Evolutionary conservation across 2,888 invertebrate species (phyloP), one percentile per base, ranked within the genome.

Genomic region (Agelastica alni): DNA sequence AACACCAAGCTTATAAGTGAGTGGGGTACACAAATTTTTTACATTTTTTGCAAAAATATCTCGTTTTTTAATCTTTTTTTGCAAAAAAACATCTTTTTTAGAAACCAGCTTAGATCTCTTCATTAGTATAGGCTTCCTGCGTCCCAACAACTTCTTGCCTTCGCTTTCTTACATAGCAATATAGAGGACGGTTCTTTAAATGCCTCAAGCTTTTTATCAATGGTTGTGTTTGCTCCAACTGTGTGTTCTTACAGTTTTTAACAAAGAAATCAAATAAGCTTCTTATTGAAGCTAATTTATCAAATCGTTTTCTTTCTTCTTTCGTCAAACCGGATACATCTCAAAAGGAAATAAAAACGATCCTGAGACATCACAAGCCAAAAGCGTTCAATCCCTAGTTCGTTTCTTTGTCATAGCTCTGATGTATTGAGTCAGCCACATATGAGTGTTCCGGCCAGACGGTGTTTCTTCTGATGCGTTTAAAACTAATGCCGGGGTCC

Each of bases 211-310:
- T 22, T 22, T 22, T 22, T n/a, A 28, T 28, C 28, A 3, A 28
- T 5, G 9, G 28, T 28, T 28, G 28, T 3, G 28, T 2, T 28
- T 28, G 28, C 6, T 4, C 28, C 28, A 2, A 28, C 28, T 28
- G 28, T 28, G n/a, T 28, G 7, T 22, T 22, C 3, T 42, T 41
- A 20, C 43, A 26, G 17, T 36, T 54, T 12, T 12, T 10, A 14
- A 54, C 36, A 44, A 44, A 49, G 28, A 7, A n/a, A 9, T 43
- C 30, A 49, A 49, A 54, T 18, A 54, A 2, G 10, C 22, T 32
- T 30, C 54, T 22, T 20, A 54, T 44, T 18, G 43, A 4, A 17
- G 49, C n/a, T n/a, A n/a, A n/a, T n/a, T n/a, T n/a, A n/a, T n/a
- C n/a, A n/a, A n/a, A n/a, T n/a, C 49, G 10, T 30, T 26, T 17